These are phyloP conservation scores for Gulo gulo DNA, from an alignment of 2,113 vertebrate genomes.

Conservation along the genomic window DNA sequence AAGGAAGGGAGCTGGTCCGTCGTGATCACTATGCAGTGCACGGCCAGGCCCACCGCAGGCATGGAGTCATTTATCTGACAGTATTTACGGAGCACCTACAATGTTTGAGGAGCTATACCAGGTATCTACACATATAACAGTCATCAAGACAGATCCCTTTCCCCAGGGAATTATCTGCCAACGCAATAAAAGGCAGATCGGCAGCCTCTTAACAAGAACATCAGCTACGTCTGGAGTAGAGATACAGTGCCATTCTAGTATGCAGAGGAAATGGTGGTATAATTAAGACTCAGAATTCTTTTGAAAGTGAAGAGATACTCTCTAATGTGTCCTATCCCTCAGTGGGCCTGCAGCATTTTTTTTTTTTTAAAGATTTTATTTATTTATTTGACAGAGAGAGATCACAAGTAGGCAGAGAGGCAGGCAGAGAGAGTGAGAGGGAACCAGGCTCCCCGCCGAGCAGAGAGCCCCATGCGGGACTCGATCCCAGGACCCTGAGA, in stretches of 20 bases:
- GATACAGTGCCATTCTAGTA: not conserved
- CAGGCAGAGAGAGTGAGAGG: too few species aligned
- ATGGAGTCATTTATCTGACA: not conserved
- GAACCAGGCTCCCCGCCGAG: too few species aligned
- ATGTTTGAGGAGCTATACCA: not conserved
- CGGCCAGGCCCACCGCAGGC: not conserved
- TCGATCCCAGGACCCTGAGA: too few species aligned
- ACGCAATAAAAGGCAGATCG: not conserved
- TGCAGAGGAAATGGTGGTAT: not conserved
- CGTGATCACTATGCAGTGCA: not conserved
- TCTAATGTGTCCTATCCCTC: not conserved
- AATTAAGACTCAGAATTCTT: conserved; percentile 7
- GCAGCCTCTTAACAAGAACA: not conserved
- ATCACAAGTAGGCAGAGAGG: too few species aligned
- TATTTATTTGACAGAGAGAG: too few species aligned
- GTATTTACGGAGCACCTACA: not conserved
- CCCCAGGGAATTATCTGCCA: not conserved
- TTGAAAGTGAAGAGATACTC: not conserved
- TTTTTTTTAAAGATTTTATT: too few species aligned
- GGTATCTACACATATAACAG: not conserved
- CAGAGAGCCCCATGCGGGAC: too few species aligned
- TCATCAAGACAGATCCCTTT: not conserved
- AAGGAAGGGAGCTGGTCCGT: not conserved
- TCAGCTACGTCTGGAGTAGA: not conserved
- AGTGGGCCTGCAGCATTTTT: not conserved